Evolutionary conservation across 2,797 vertebrate species (phyloP).

Genomic region (Morelia viridis): DNA sequence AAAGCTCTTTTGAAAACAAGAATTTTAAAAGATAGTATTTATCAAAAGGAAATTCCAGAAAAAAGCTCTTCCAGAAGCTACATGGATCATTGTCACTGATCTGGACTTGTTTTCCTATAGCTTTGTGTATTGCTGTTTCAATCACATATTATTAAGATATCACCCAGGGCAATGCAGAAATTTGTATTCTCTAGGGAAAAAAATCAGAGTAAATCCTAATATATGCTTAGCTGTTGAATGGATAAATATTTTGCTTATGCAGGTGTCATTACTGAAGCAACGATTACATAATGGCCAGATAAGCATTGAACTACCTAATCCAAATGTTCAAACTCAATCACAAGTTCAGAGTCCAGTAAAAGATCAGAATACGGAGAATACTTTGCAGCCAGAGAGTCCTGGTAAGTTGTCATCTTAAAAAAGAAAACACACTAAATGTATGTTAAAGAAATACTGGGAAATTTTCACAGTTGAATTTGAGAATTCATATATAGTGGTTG

Average conservation of each 20-base stretch:
- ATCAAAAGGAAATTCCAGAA: not conserved
- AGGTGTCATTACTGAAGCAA: conserved; percentile 92
- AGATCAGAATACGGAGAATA: conserved; percentile 69
- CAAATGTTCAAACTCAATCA: conserved; percentile 59
- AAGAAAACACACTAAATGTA: not conserved
- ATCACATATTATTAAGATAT: not conserved
- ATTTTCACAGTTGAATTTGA: not conserved
- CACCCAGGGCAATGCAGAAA: not conserved
- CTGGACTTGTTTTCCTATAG: not conserved
- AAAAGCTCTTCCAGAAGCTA: not conserved
- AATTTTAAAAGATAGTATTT: not conserved
- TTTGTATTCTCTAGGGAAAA: not conserved
- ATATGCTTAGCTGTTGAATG: not conserved
- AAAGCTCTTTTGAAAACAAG: not conserved
- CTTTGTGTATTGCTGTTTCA: not conserved
- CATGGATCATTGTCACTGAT: not conserved
- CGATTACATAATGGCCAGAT: conserved; percentile 74
- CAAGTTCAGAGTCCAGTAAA: conserved; percentile 69
- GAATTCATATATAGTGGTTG: not conserved
- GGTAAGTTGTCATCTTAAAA: conserved; percentile 47
- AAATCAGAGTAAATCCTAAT: not conserved
- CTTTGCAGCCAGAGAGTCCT: conserved; percentile 49
- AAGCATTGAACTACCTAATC: conserved; percentile 55
- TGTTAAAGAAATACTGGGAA: not conserved
- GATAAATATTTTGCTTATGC: conserved; percentile 36